Conservation (phyloP, 2,888 invertebrate genomes). For the Drosophila paranaensis region DNA sequence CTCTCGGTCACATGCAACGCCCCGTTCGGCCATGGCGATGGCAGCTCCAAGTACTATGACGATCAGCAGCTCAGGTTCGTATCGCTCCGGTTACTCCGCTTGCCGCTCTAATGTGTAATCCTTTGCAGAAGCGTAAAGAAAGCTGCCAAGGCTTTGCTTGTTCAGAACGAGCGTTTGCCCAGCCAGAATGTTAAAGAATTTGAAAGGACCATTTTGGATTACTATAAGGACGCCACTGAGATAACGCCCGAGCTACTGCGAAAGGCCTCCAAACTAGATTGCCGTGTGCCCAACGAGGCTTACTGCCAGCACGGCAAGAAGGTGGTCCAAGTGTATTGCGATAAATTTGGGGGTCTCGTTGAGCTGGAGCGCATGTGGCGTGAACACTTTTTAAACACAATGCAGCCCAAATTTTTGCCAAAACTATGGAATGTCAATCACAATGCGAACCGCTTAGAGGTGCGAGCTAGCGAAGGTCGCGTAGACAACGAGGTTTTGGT, state of each 20-base stretch:
- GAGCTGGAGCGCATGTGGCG: conserved; percentile 91
- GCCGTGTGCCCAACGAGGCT: conserved; percentile 85
- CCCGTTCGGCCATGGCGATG: conserved; percentile 86
- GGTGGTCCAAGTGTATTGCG: conserved; percentile 87
- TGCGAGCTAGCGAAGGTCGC: conserved; percentile 86
- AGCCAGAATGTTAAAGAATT: conserved; percentile 85
- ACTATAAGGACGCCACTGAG: conserved; percentile 85
- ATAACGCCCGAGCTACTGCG: conserved; percentile 86
- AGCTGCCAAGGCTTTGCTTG: conserved; percentile 87
- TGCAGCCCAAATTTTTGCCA: conserved; percentile 90
- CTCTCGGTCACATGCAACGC: conserved; percentile 88
- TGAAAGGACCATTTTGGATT: conserved; percentile 85
- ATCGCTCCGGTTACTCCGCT: not conserved
- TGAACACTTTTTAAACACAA: conserved; percentile 89
- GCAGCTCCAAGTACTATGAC: conserved; percentile 81
- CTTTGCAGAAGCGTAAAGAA: conserved; percentile 85
- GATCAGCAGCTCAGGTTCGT: conserved; percentile 81
- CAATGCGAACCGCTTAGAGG: conserved; percentile 87
- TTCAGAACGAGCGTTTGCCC: conserved; percentile 86
- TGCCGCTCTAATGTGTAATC: not conserved
- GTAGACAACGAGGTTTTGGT: conserved; percentile 84
- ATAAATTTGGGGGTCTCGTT: conserved; percentile 87
- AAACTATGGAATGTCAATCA: conserved; percentile 91
- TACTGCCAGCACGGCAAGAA: conserved; percentile 86
- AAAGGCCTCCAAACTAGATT: conserved; percentile 85